Evolutionary conservation across 2,113 vertebrate species (phyloP), one percentile per base, ranked within the genome.

Genomic region (Asarcornis scutulata): DNA sequence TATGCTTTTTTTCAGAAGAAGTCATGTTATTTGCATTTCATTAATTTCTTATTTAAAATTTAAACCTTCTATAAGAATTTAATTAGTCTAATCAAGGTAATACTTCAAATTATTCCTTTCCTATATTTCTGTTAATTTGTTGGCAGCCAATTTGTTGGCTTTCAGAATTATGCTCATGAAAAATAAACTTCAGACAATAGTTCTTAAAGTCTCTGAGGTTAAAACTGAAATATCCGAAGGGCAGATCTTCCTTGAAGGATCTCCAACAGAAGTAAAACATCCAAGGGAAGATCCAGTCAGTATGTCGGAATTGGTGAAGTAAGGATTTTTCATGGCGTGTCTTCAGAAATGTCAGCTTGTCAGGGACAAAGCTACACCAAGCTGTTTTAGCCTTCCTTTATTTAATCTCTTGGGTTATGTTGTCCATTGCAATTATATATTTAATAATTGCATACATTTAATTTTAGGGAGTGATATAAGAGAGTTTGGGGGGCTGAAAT

Each of bases 41-140:
- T 91, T 83, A 58, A 44, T 91, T 93, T 91, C 42, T 20, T 74
- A 10, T 62, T 89, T 85, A 76, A 59, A 85, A 83, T 83, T 89
- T 91, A 86, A 92, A 76, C 23, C 60, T 63, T 16, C 60, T 77
- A 1, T 89, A 67, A 86, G 72, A 81, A 83, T 80, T 73, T 84
- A 81, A 91, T 87, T 86, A 85, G 81, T 34, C 42, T 86, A 56
- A 81, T 76, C 29, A 84, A 27, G 0, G 0, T 5, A 75, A 32
- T 58, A 38, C 6, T 78, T 82, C 12, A 77, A 82, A 72, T 79
- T 82, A 36, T 68, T 23, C 50, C 17, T 82, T 86, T 60, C 55
- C 69, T 84, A 56, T 76, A 25, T 83, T 80, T 85, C 77, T 75
- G 42, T 62, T 91, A 52, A 18, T 83, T 63, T 93, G 13, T 50